Base-by-base conservation (phyloP, 2,797 vertebrate species). In the Galago senegalensis region DNA sequence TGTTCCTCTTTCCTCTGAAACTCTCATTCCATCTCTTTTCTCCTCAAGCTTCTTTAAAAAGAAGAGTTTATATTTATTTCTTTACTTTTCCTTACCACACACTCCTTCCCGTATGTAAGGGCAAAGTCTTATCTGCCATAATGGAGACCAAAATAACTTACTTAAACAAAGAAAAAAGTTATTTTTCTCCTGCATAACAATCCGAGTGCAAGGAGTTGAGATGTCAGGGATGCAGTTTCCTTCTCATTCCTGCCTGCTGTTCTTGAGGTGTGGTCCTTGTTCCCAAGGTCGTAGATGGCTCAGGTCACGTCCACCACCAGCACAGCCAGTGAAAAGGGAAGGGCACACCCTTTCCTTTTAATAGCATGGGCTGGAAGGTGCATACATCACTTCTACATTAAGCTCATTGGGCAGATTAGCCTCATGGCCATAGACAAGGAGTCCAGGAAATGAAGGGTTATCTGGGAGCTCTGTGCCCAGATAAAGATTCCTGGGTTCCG, bases 21-120 rank as follows among this genome's bases (percentile, higher is more conserved):
- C 49, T 79, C 10, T 58, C 58, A 13, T 56, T 72, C 13, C 8
- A 5, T 29, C 67, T 58, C 46, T 67, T 88, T 82, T 65, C 23
- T 61, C 34, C 49, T 94, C 70, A 63, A 93, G 27, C 31, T 86
- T 92, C 58, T 87, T 87, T 91, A 70, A 27, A 65, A 63, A 91
- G 60, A 86, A 58, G 9, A 58, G 1, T 82, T 91, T 77, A 14
- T 89, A 60, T 79, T 63, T n/a, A 69, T 91, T 84, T 95, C 49
- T 12, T 61, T 29, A 49, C 34, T 75, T 87, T 69, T 91, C 10
- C 20, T 43, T 72, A 73, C n/a, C 18, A 34, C 9, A 46, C 4
- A 17, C 9, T 72, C 20, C 29, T 77, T 87, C 67, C n/a, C 29
- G 0, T 82, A 34, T 95, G 13, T 63, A 93, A 85, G 46, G 60